phyloP scores from a whole-genome alignment of 2,888 invertebrate species.

The Saturnia pavonia region DNA sequence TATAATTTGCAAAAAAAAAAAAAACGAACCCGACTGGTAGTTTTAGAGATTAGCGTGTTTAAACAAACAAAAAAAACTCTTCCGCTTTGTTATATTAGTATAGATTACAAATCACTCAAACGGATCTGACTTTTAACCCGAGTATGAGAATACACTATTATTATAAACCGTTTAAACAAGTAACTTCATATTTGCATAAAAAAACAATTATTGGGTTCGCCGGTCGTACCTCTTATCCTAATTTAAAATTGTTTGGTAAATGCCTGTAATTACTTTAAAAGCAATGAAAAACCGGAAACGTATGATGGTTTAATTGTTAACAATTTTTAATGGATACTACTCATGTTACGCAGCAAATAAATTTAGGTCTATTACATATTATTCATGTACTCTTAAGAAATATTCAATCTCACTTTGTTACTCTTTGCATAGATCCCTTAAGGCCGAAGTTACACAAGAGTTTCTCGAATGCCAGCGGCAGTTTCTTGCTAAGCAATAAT shows the following conservation, averaged over 20 bases:
- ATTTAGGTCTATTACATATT: not conserved
- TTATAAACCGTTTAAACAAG: not conserved
- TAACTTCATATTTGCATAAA: not conserved
- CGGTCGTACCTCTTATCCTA: not conserved
- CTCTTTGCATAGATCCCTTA: too few relatives aligned
- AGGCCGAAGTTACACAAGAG: too few relatives aligned
- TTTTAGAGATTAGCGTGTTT: too few relatives aligned
- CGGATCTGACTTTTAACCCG: not conserved
- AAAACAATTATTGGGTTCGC: not conserved
- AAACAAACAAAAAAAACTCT: too few relatives aligned
- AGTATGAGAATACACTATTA: not conserved
- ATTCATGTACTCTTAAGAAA: not conserved
- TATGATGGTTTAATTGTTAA: too few relatives aligned
- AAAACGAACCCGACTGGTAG: too few relatives aligned
- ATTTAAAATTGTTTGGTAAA: not conserved
- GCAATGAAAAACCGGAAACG: too few relatives aligned
- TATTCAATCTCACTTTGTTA: not conserved
- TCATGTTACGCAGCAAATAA: not conserved
- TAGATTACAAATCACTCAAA: not conserved
- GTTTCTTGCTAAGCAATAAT: too few relatives aligned
- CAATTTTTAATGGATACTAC: not conserved
- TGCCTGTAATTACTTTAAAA: slow-evolving; percentile 2
- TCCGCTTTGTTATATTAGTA: too few relatives aligned
- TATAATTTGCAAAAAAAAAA: too few relatives aligned
- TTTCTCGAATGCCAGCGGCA: too few relatives aligned